Evolutionary conservation across 1,140 invertebrate genomes (phyloP).

Genomic region (Drosophila pallidifrons): DNA sequence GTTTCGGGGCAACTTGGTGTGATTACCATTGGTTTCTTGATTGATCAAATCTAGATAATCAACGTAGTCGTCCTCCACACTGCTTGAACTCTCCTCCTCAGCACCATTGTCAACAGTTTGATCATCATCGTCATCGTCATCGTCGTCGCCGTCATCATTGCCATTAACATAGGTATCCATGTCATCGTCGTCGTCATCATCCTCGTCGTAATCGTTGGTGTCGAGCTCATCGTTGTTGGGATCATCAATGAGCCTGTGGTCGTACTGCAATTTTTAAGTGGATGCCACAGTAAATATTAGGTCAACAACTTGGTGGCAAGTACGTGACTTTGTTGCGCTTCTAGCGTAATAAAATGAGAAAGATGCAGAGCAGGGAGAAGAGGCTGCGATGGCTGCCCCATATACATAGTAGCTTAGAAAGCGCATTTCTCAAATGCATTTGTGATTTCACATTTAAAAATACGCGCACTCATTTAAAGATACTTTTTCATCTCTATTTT

Average conservation of each 20-base stretch:
- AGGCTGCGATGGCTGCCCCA: conserved; percentile 14
- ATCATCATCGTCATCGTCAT: conserved; percentile 35
- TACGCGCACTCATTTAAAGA: conserved; percentile 54
- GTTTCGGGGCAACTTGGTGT: conserved; percentile 16
- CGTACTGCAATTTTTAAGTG: conserved; percentile 59
- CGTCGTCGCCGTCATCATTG: conserved; percentile 9
- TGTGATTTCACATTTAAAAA: conserved; percentile 64
- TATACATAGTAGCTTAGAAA: conserved; percentile 13
- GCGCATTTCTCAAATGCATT: conserved; percentile 37
- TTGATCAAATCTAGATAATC: conserved; percentile 54
- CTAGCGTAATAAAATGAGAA: neutral
- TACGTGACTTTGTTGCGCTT: conserved; percentile 56
- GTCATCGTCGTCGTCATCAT: conserved; percentile 23
- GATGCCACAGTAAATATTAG: conserved; percentile 46
- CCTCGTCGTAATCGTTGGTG: conserved; percentile 46
- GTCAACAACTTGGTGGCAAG: conserved; percentile 61
- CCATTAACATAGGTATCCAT: conserved; percentile 7
- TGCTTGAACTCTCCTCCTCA: neutral
- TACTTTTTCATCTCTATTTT: conserved; percentile 60
- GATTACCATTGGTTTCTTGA: conserved; percentile 17
- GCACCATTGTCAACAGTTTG: conserved; percentile 18
- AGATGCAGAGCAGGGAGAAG: neutral
- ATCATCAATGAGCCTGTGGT: conserved; percentile 66
- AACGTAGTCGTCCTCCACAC: conserved; percentile 32
- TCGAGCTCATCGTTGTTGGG: conserved; percentile 59